Evolutionary conservation across 2,888 invertebrate species (phyloP).

Genomic region (Agonum fuliginosum): DNA sequence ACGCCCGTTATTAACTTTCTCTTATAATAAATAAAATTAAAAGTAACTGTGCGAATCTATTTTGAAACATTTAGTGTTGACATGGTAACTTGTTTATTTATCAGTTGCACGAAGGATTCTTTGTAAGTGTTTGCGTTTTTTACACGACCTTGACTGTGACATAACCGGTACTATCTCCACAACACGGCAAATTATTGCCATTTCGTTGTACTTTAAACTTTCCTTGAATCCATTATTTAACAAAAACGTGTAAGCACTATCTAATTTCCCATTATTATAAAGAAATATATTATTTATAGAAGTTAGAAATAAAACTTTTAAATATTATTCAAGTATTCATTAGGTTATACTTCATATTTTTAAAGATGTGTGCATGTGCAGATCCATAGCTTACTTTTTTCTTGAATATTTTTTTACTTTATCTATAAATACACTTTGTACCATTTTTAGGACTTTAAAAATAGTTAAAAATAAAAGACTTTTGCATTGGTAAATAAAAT

Average conservation of each 20-base stretch:
- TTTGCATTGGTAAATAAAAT: no score
- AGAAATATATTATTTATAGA: not conserved
- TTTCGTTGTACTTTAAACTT: conserved; percentile 16
- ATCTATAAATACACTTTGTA: no score
- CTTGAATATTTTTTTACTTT: no score
- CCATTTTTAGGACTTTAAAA: no score
- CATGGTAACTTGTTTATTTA: conserved; percentile 22
- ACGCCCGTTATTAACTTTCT: no score
- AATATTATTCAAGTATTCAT: not conserved
- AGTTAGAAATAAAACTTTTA: not conserved
- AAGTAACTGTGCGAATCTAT: no score
- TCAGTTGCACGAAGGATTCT: conserved; percentile 8
- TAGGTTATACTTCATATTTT: no score
- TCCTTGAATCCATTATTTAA: conserved; percentile 13
- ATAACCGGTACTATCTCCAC: conserved; percentile 23
- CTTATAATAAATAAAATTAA: no score
- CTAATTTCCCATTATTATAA: not conserved
- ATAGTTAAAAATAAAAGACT: no score
- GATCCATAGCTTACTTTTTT: no score
- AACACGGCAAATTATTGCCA: conserved; percentile 15
- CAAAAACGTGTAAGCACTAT: no score
- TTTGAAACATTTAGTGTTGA: conserved; percentile 12
- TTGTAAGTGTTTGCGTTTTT: conserved; percentile 16
- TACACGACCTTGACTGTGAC: conserved; percentile 24
- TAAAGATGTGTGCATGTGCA: no score